These are phyloP conservation scores for Cerastis rubricosa DNA, from an alignment of 2,888 invertebrate species.

Conservation along the genomic window DNA sequence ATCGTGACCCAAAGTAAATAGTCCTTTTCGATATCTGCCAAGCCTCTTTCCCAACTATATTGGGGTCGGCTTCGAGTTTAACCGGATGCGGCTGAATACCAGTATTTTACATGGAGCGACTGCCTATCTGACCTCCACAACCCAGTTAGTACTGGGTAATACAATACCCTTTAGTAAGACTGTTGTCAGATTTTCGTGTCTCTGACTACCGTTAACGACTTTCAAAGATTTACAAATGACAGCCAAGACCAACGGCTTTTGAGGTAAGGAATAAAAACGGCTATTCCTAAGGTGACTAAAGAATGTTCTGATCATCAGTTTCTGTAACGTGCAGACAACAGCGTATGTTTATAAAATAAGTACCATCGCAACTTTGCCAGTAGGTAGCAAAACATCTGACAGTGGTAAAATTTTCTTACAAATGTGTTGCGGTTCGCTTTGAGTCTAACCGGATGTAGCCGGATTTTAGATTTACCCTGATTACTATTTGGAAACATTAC, in stretches of 20 bases:
- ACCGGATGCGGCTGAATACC: no score
- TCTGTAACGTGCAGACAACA: not conserved
- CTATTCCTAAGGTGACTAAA: not conserved
- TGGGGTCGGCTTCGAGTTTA: no score
- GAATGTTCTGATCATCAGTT: not conserved
- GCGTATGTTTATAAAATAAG: not conserved
- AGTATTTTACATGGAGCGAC: no score
- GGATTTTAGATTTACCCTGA: not conserved
- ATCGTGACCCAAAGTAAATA: rapidly evolving
- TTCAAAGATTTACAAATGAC: no score
- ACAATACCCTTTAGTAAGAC: no score
- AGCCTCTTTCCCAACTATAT: no score
- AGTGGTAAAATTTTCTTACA: not conserved
- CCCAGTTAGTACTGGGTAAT: no score
- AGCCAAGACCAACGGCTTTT: not conserved
- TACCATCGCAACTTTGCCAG: not conserved
- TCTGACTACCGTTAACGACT: no score
- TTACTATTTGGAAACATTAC: not conserved
- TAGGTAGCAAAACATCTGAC: not conserved
- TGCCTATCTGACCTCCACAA: no score
- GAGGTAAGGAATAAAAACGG: not conserved
- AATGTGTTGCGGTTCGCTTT: not conserved
- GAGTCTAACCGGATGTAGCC: not conserved
- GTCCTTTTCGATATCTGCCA: not conserved
- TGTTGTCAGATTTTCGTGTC: no score